Base-by-base conservation (phyloP, 2,113 vertebrate species). In the Pseudopodoces humilis region DNA sequence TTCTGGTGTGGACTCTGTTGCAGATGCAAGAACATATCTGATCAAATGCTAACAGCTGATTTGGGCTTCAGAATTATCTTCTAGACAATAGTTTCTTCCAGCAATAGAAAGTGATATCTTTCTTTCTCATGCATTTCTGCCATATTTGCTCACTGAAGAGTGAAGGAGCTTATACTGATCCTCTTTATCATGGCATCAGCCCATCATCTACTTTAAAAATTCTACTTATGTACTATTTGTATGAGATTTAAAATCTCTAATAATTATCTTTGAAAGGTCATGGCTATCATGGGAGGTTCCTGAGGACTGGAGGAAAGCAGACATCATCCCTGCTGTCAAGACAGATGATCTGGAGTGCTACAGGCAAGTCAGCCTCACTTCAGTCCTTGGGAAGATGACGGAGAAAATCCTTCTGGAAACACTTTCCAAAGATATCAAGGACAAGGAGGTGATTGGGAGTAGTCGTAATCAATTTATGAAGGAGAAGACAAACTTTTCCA, bases 201-300 rank as follows among this genome's bases (percentile, higher is more conserved):
- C 31, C 33, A 59, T 83, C 67, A 71, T 31, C 52, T 86, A 4
- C 24, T 24, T 90, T 35, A 69, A 70, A 92, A 77, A 43, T 44
- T 81, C 47, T 69, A 11, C 49, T 70, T 52, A 15, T 2, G 0
- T 75, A n/a, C 14, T 55, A 68, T 24, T n/a, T 90, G 25, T 76
- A 49, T 39, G 69, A 64, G 62, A 83, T 85, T 86, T 88, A 43
- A 92, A 92, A 18, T 83, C n/a, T 88, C 43, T 88, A 86, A 68
- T 92, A 76, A 75, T 84, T 94, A 52, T 82, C 39, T 93, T 91
- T 93, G 84, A 68, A 96, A 94, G 75, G 62, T 91, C n/a, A 25
- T 79, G 60, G 28, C 3, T 19, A 41, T 79, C 62, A 71, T 21
- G 41, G 50, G 41, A 91, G 13, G 12, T 63, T 80, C 50, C 59